Base-by-base conservation (phyloP, 2,888 invertebrate genomes). In the Chironomus tentans region DNA sequence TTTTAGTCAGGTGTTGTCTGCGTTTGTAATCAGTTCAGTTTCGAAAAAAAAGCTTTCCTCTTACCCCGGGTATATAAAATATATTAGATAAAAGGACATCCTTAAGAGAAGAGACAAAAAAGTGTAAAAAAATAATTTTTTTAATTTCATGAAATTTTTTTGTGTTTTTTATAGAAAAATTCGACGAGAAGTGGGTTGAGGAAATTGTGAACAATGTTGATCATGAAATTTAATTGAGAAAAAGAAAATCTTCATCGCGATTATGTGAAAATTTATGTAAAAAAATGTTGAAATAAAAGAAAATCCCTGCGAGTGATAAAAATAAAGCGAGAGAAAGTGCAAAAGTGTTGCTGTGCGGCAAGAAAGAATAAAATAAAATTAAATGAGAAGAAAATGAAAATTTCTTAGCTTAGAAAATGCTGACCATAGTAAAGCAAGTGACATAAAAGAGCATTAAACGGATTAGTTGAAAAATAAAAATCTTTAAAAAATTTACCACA, bases 1-100 rank as follows among this genome's bases (percentile, higher is more conserved):
- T 78, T 77, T 74, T 80, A 83, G 83, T 83, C 82, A 83, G 83
- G 82, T 82, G 82, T 81, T 83, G 83, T 82, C 82, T 82, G 82
- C 82, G 82, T 80, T 82, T 81, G 82, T 81, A 82, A 79, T 80
- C 81, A 83, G 83, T 82, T 69, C 38, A 38, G 38, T 38, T 38
- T 38, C 28, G 21, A 68, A 3, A 69, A 28, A 50, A 56, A 56
- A 56, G 56, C 56, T 56, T 38, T 24, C 56, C 28, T 56, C 71
- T 13, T 56, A 47, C 5, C 70, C 56, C 56, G 65, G 24, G 65
- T 13, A 21, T 2, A 65, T 24, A 65, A 65, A 65, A 65, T 13
- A 24, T 21, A 24, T 65, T 65, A 56, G 56, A 56, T 15, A 56
- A 56, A 56, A 50, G 22, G 18, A 15, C 18, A n/a, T 56, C n/a